phyloP scores from a whole-genome alignment of 2,888 invertebrate genomes.

The Leptothorax acervorum region DNA sequence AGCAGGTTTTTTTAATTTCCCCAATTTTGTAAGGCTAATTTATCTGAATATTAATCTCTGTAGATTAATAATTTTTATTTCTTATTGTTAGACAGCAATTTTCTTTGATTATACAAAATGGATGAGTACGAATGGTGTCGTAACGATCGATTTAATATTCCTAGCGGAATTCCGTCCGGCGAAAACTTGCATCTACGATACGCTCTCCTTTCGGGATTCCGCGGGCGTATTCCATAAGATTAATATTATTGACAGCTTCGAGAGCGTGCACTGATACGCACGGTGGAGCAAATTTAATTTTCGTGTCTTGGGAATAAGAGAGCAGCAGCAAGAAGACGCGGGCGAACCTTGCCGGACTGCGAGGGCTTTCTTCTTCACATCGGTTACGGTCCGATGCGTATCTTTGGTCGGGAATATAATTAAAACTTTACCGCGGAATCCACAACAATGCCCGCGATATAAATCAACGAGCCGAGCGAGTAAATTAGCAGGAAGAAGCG shows the following conservation, averaged over 20 bases:
- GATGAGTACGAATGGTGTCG: not conserved
- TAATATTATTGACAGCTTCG: slow-evolving; percentile 79
- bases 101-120: not conserved
- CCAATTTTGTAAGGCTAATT: not conserved
- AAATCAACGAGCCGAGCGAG: slow-evolving; percentile 62
- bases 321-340: slow-evolving; percentile 29
- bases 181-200: slow-evolving; percentile 58
- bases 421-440: slow-evolving; percentile 74
- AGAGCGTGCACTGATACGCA: slow-evolving; percentile 68
- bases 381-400: slow-evolving; percentile 70
- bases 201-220: slow-evolving; percentile 67
- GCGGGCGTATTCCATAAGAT: slow-evolving; percentile 71
- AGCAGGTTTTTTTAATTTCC: not conserved
- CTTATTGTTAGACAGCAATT: not conserved
- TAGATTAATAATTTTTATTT: not conserved
- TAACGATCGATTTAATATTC: slow-evolving; percentile 68
- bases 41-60: not conserved
- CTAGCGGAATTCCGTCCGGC: slow-evolving; percentile 57
- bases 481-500: slow-evolving; percentile 54
- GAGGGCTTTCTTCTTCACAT: slow-evolving; percentile 67
- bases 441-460: slow-evolving; percentile 64
- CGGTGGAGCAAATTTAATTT: slow-evolving; percentile 75
- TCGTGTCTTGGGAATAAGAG: slow-evolving; percentile 65
- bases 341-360: slow-evolving; percentile 52
- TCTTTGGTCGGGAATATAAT: slow-evolving; percentile 71